phyloP scores from a whole-genome alignment of 2,888 invertebrate species.

The Eulithis prunata region DNA sequence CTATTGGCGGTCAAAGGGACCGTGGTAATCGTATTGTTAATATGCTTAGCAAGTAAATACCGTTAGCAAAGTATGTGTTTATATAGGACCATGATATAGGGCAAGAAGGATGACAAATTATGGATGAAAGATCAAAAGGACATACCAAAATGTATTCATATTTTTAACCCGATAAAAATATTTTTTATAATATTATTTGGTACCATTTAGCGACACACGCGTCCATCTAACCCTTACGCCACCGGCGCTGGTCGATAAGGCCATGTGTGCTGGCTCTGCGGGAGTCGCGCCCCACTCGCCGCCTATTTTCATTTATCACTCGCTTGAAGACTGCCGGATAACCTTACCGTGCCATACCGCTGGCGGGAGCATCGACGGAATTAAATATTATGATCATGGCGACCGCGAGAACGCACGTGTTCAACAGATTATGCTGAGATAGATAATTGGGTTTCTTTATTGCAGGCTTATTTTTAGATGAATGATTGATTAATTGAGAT shows the following conservation, averaged over 20 bases:
- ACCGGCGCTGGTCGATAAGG: constrained; percentile 68
- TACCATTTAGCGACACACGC: background rate
- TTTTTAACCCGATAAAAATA: too few species aligned
- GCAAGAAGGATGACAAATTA: too few species aligned
- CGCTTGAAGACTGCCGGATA: constrained; percentile 48
- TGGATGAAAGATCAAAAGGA: too few species aligned
- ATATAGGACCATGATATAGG: too few species aligned
- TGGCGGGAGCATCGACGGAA: constrained; percentile 42
- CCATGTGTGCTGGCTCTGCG: constrained; percentile 81
- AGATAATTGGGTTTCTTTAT: constrained; percentile 14
- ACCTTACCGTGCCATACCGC: constrained; percentile 48
- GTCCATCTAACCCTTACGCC: constrained; percentile 43
- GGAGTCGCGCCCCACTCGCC: constrained; percentile 76
- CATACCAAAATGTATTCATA: too few species aligned
- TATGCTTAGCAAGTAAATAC: background rate
- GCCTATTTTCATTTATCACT: constrained; percentile 83
- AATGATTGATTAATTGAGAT: constrained; percentile 14
- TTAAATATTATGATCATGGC: constrained; percentile 42
- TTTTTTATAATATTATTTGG: background rate
- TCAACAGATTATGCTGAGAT: constrained; percentile 22
- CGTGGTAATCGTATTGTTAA: constrained; percentile 2
- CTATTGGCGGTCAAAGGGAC: constrained; percentile 1
- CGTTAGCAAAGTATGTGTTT: background rate
- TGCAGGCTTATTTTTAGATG: constrained; percentile 14
- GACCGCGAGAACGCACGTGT: constrained; percentile 30